Conservation (phyloP, 2,113 vertebrate genomes). For the Rhagologus leucostigma region DNA sequence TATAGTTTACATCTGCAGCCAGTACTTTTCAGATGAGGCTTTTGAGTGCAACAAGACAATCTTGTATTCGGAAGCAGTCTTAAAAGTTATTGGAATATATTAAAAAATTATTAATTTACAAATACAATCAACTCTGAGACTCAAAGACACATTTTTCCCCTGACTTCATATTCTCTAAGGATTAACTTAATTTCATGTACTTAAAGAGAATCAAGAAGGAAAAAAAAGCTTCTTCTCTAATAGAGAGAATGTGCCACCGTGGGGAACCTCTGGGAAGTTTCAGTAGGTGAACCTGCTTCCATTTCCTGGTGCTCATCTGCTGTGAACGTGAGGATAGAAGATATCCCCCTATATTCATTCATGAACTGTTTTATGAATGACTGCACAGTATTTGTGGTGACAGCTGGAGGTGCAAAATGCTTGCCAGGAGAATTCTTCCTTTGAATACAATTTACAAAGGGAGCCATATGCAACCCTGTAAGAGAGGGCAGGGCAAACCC, state of each 20-base stretch:
- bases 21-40: not conserved
- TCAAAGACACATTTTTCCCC: not conserved
- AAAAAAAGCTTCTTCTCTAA: not conserved
- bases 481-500: not conserved
- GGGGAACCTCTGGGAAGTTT: not conserved
- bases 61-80: not conserved
- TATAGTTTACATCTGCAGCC: not conserved
- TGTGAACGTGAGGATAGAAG: not conserved
- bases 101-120: not conserved
- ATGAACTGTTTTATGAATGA: slow-evolving; percentile 1
- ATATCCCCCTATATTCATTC: not conserved
- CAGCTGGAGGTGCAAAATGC: slow-evolving; percentile 7
- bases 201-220: not conserved
- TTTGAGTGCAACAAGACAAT: not conserved
- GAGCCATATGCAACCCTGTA: not conserved
- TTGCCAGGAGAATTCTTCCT: slow-evolving; percentile 7
- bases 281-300: not conserved
- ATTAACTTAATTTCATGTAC: not conserved
- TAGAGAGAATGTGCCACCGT: not conserved
- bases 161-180: not conserved
- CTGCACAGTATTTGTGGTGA: not conserved
- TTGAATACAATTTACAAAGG: slow-evolving; percentile 6
- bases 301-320: not conserved
- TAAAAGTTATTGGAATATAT: not conserved
- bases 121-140: not conserved